Base-by-base conservation (phyloP, 2,113 vertebrate species). In the Nematolebias whitei region DNA sequence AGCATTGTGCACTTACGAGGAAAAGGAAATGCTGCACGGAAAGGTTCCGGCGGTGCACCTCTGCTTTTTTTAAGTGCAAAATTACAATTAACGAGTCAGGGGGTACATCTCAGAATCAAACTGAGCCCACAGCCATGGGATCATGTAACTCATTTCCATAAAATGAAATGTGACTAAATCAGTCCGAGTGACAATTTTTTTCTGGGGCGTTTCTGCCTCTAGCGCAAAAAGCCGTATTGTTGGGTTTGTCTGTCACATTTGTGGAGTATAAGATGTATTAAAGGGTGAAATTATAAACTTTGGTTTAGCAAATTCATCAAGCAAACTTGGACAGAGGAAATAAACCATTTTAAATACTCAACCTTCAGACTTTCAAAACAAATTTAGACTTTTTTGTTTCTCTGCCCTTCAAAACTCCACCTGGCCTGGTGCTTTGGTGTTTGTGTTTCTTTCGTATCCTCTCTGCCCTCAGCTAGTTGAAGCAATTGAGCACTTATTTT, bases 161-260 rank as follows among this genome's bases (percentile, higher is more conserved):
- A 85, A 85, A 80, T 64, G 60, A 80, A 80, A 78, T 68, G 64
- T 57, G 62, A 73, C 70, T 63, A 75, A 67, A 76, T 68, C 44
- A 65, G 54, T 50, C 59, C 66, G 63, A 71, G 48, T 63, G 57
- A 61, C 47, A 56, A 47, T 74, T 53, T 76, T 65, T 65, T 79
- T 73, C 63, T 47, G 6, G 51, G 57, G 59, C 52, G 35, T 48
- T 50, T 44, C 13, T 41, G 60, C 74, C 69, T 70, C 29, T 57
- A 78, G 76, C 52, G 22, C 55, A 50, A 62, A 48, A 53, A 68
- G 62, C 43, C 62, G 66, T 61, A 48, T 72, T 67, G 57, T 56
- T 71, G 22, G 53, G 23, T 59, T 51, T 49, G 48, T 55, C 43
- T 63, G 38, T 43, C 12, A 23, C 44, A 19, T 40, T 54, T 62